Conservation (phyloP, 2,113 vertebrate genomes). For the Phaethon lepturus region DNA sequence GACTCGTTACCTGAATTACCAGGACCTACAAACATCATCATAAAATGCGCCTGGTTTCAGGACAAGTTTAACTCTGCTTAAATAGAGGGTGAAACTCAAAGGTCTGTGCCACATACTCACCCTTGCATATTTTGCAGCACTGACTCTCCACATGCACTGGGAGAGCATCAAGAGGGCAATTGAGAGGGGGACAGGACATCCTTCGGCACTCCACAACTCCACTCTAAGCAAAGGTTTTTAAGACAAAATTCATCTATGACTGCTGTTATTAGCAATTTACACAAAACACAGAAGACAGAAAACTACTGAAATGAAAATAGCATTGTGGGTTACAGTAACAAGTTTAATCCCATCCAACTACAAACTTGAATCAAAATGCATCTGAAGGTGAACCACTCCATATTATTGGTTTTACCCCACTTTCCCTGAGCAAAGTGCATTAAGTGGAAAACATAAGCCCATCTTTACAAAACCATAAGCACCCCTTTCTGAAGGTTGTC, state of each 20-base stretch:
- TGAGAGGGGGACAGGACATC: constrained; percentile 87
- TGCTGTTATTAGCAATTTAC: not conserved
- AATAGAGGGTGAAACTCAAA: fast-evolving
- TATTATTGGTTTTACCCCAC: not conserved
- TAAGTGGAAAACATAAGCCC: constrained; percentile 29
- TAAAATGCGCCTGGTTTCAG: not conserved
- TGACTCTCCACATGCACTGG: constrained; percentile 85
- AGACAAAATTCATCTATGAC: not conserved
- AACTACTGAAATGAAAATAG: not conserved
- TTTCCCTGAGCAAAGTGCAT: not conserved
- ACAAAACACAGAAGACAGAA: not conserved
- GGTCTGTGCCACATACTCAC: constrained; percentile 76
- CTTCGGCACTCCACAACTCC: constrained; percentile 90
- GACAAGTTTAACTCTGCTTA: not conserved
- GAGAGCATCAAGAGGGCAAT: constrained; percentile 86
- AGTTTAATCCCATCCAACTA: not conserved
- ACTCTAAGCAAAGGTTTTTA: constrained; percentile 74
- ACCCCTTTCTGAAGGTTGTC: constrained; percentile 30
- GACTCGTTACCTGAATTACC: not conserved
- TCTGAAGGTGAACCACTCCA: not conserved
- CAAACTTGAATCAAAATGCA: not conserved
- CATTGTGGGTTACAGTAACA: not conserved
- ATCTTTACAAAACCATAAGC: constrained; percentile 43
- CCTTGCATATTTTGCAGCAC: constrained; percentile 92
- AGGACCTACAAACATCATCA: not conserved